phyloP scores from a whole-genome alignment of 1,140 invertebrate species.

The Drosophila arawakana region DNA sequence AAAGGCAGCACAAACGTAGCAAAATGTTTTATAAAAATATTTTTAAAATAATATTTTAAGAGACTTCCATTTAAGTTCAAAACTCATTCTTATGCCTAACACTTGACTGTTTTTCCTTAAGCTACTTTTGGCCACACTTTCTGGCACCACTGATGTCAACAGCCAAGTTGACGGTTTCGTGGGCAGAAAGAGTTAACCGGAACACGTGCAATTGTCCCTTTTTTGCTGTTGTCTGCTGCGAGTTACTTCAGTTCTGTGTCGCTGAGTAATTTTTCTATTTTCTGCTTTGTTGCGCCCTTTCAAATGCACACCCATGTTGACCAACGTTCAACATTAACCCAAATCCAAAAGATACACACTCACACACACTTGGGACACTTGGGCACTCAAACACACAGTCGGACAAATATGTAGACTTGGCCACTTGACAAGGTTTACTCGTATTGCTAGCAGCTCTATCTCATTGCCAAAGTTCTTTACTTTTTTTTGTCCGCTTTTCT shows the following conservation, averaged over 20 bases:
- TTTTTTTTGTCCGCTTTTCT: background rate
- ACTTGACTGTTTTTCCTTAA: no score
- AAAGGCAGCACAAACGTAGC: no score
- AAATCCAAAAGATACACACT: constrained; percentile 62
- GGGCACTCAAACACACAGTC: constrained; percentile 14
- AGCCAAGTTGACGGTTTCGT: constrained; percentile 5
- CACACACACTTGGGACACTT: constrained; percentile 5
- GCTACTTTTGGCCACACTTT: no score
- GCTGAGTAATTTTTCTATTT: constrained; percentile 81
- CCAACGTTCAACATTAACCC: constrained; percentile 78
- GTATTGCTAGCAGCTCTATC: constrained; percentile 10
- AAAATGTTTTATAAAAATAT: no score
- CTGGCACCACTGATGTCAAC: background rate
- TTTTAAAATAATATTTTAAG: no score
- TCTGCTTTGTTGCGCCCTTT: constrained; percentile 78
- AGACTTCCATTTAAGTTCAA: no score
- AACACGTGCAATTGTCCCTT: constrained; percentile 48
- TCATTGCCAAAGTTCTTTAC: background rate
- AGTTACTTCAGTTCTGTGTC: constrained; percentile 43
- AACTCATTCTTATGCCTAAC: no score
- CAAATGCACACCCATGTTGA: constrained; percentile 81
- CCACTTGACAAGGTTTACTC: constrained; percentile 32
- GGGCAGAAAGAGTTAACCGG: constrained; percentile 17
- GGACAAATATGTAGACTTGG: constrained; percentile 26
- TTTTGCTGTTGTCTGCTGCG: constrained; percentile 47